Evolutionary conservation across 2,888 invertebrate species (phyloP).

Genomic region (Masnerella sp.): DNA sequence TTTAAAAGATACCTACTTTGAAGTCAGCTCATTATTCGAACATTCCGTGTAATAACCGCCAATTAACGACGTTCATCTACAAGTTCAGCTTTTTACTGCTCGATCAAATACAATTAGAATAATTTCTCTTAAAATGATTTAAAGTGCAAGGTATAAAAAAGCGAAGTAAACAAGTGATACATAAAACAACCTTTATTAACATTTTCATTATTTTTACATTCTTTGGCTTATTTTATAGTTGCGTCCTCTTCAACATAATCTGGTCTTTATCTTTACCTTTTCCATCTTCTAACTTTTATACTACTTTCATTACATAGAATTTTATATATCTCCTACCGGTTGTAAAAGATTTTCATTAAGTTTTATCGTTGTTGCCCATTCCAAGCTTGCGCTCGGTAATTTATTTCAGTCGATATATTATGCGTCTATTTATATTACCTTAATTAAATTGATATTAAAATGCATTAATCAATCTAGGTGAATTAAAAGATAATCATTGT

Average conservation of each 20-base stretch:
- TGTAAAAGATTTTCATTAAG: conserved; percentile 33
- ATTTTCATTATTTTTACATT: conserved; percentile 34
- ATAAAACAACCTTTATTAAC: conserved; percentile 18
- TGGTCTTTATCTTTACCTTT: conserved; percentile 24
- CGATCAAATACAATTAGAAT: too few relatives aligned
- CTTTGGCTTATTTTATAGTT: conserved; percentile 11
- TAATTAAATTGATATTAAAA: too few relatives aligned
- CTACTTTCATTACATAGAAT: conserved; percentile 29
- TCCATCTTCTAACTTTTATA: conserved; percentile 27
- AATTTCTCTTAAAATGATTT: conserved; percentile 6
- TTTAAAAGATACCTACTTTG: too few relatives aligned
- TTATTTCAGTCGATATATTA: conserved; percentile 1
- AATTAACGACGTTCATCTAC: too few relatives aligned
- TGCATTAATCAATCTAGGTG: too few relatives aligned
- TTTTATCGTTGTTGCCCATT: conserved; percentile 15
- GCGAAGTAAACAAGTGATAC: not conserved
- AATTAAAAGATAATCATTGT: too few relatives aligned
- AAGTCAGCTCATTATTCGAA: too few relatives aligned
- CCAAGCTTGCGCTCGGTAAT: conserved; percentile 13
- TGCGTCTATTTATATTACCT: conserved; percentile 7
- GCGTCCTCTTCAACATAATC: conserved; percentile 18
- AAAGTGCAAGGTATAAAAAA: not conserved
- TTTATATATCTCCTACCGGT: conserved; percentile 20
- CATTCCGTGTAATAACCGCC: too few relatives aligned
- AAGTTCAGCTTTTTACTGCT: too few relatives aligned